Evolutionary conservation across 2,113 vertebrate species (phyloP).

Genomic region (Chaetodon auriga): DNA sequence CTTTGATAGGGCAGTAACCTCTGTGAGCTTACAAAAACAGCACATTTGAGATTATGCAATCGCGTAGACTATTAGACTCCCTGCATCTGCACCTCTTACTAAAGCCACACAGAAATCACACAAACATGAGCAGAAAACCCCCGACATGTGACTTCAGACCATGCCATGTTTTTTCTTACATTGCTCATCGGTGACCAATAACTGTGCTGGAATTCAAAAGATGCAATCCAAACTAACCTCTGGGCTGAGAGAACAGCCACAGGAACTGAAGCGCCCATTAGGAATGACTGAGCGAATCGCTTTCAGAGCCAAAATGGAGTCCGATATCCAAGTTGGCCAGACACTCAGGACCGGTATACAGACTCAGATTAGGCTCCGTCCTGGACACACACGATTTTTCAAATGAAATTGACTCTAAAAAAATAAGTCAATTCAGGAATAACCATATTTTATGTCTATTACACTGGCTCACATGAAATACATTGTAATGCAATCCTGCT

Average conservation of each 20-base stretch:
- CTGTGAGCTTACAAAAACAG: not conserved
- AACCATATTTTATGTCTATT: constrained; percentile 44
- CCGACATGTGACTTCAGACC: not conserved
- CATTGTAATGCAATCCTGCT: constrained; percentile 44
- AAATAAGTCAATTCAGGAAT: constrained; percentile 27
- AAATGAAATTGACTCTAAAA: constrained; percentile 33
- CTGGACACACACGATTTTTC: constrained; percentile 41
- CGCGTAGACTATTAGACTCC: not conserved
- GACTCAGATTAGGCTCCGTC: constrained; percentile 34
- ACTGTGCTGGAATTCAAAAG: constrained; percentile 56
- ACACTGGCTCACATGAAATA: constrained; percentile 6
- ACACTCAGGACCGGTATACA: constrained; percentile 47
- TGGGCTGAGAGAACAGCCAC: constrained; percentile 41
- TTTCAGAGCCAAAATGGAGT: constrained; percentile 62
- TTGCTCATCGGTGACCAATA: constrained; percentile 37
- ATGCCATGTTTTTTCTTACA: not conserved
- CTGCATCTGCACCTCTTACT: not conserved
- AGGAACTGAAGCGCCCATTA: constrained; percentile 55
- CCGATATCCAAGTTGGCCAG: constrained; percentile 60
- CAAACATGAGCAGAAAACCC: not conserved
- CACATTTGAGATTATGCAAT: not conserved
- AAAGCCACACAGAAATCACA: not conserved
- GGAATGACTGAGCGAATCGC: constrained; percentile 61
- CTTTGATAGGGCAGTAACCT: not conserved
- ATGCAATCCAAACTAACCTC: constrained; percentile 45